Base-by-base conservation (phyloP, 2,797 vertebrate species). In the Chanos chanos region DNA sequence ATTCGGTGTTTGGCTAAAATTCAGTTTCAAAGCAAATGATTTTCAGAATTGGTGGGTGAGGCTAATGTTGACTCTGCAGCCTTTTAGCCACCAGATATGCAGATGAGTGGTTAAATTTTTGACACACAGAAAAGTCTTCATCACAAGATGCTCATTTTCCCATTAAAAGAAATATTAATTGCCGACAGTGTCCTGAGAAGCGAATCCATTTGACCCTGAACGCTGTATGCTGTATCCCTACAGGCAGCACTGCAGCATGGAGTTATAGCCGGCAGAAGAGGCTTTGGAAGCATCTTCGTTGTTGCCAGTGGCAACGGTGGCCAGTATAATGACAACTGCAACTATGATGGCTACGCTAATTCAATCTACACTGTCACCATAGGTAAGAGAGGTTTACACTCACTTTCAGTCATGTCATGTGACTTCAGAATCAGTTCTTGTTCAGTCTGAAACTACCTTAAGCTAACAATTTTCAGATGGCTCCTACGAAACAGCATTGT, bases 341-440 rank as follows among this genome's bases (percentile, higher is more conserved):
- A 99, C 86, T 99, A 96, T 0, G 97, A 99, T 0, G 97, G 97
- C 3, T 99, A 99, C 0, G 96, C 97, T 73, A 99, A 99, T 86
- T 99, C 96, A 68, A 97, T 99, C 87, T 99, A 99, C 83, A 99
- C 96, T 0, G 89, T 98, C 73, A 99, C 97, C 0, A 90, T 99
- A 5, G 97, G 97, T 98, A 88, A 84, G 73, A 1, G 3, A 1
- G 2, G 5, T 12, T 5, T 19, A 21, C 8, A 3, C 6, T 4
- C 15, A 9, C 4, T 43, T 4, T 15, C 9, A 16, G n/a, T n/a
- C 30, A 15, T 30, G 15, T 8, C 5, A n/a, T n/a, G n/a, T n/a
- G n/a, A n/a, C n/a, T n/a, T n/a, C n/a, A n/a, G n/a, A n/a, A n/a
- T n/a, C n/a, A n/a, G n/a, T n/a, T n/a, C n/a, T n/a, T n/a, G 12